These are phyloP conservation scores for Acropternis orthonyx DNA, from an alignment of 2,797 vertebrate genomes.

Conservation along the genomic window DNA sequence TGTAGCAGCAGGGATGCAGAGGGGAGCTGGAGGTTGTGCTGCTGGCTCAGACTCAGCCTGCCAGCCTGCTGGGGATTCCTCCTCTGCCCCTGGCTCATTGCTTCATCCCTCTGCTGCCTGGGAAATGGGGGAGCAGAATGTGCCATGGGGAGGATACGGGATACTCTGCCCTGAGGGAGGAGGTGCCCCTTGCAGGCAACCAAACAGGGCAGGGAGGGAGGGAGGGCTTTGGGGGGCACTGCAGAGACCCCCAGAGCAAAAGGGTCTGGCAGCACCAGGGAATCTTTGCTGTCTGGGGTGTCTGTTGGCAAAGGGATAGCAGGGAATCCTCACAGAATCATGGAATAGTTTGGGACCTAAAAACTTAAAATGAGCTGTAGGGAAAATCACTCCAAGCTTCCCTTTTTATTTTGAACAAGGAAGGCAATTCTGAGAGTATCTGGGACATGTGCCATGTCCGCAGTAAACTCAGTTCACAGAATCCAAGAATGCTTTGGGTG, in stretches of 20 bases:
- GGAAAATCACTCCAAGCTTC: not conserved
- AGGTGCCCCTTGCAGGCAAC: not conserved
- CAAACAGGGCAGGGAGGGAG: not conserved
- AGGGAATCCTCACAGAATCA: not conserved
- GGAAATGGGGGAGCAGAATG: not conserved
- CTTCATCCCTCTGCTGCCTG: not conserved
- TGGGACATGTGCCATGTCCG: not conserved
- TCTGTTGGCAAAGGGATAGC: not conserved
- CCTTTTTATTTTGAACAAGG: not conserved
- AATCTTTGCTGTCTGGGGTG: not conserved
- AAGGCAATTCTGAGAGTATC: not conserved
- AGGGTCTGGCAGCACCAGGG: not conserved
- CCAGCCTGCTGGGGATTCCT: not conserved
- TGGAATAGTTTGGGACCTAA: not conserved
- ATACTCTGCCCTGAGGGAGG: not conserved
- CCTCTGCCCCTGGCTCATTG: not conserved
- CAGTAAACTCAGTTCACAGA: not conserved
- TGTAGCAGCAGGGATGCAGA: not conserved
- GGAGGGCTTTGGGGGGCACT: not conserved
- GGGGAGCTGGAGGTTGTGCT: not conserved
- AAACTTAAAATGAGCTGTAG: not conserved
- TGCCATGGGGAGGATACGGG: accelerated
- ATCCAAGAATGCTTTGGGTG: not conserved
- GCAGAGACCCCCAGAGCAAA: not conserved
- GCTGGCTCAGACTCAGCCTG: not conserved